Evolutionary conservation across 2,797 vertebrate genomes (phyloP).

Genomic region (Sebastes ruberrimus): DNA sequence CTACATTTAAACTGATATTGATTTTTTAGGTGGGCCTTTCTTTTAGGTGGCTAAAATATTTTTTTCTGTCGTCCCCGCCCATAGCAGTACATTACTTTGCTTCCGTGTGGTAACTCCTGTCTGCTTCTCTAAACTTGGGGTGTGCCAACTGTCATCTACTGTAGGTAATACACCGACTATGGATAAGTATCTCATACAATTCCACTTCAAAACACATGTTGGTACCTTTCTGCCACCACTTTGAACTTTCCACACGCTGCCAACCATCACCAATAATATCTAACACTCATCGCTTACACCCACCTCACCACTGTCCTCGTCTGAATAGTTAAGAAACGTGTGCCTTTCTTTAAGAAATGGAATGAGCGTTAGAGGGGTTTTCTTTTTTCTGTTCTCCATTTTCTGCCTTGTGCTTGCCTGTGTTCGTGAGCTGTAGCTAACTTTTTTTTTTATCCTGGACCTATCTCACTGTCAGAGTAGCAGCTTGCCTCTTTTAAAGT

Average conservation of each 20-base stretch:
- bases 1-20: too few relatives aligned
- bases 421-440: conserved; percentile 48
- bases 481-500: conserved; percentile 47
- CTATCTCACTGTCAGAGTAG: conserved; percentile 22
- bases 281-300: conserved; percentile 1
- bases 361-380: neutral
- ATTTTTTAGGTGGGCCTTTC: too few relatives aligned
- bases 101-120: too few relatives aligned
- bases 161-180: too few relatives aligned
- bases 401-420: conserved; percentile 27
- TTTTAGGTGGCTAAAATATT: fast-evolving
- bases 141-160: too few relatives aligned
- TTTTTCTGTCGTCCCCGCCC: too few relatives aligned
- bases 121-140: too few relatives aligned
- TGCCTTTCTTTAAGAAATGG: neutral
- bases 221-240: conserved; percentile 8
- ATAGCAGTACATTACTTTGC: too few relatives aligned
- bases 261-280: neutral
- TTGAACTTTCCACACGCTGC: conserved; percentile 4
- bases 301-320: conserved; percentile 9
- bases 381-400: conserved; percentile 1
- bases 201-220: neutral
- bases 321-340: neutral
- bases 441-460: neutral
- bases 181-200: too few relatives aligned